Evolutionary conservation across 2,113 vertebrate species (phyloP).

Genomic region (Prolemur simus): DNA sequence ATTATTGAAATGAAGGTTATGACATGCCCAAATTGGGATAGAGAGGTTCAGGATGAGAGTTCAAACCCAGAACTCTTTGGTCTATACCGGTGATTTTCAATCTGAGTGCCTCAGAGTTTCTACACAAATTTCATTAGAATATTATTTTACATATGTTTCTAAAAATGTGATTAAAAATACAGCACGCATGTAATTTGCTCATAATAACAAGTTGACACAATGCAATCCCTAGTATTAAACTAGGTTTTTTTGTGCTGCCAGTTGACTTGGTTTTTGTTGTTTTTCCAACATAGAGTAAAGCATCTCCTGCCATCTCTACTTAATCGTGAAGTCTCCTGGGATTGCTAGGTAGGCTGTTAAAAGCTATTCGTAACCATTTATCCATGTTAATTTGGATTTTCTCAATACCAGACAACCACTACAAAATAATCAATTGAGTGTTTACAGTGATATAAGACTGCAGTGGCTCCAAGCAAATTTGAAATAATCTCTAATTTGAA

Average conservation of each 20-base stretch:
- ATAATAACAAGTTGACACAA: not conserved
- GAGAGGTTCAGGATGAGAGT: not conserved
- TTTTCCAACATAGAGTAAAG: not conserved
- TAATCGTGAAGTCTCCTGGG: not conserved
- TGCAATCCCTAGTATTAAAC: not conserved
- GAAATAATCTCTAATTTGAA: slow-evolving; percentile 56
- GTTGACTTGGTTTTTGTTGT: not conserved
- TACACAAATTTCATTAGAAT: not conserved
- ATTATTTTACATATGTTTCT: not conserved
- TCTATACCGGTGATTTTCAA: not conserved
- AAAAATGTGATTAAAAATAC: not conserved
- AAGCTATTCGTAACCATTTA: not conserved
- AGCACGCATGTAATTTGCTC: not conserved
- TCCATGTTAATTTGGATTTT: slow-evolving; percentile 3
- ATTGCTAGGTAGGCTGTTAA: not conserved
- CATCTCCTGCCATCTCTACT: not conserved
- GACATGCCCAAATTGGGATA: not conserved
- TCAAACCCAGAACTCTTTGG: not conserved
- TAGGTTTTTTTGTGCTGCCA: not conserved
- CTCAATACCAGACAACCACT: not conserved
- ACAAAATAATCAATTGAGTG: slow-evolving; percentile 29
- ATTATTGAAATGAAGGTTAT: not conserved
- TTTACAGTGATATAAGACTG: not conserved
- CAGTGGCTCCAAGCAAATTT: slow-evolving; percentile 2
- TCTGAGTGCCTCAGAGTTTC: not conserved